Evolutionary conservation across 2,113 vertebrate species (phyloP).

Genomic region (Nothoprocta pentlandii): DNA sequence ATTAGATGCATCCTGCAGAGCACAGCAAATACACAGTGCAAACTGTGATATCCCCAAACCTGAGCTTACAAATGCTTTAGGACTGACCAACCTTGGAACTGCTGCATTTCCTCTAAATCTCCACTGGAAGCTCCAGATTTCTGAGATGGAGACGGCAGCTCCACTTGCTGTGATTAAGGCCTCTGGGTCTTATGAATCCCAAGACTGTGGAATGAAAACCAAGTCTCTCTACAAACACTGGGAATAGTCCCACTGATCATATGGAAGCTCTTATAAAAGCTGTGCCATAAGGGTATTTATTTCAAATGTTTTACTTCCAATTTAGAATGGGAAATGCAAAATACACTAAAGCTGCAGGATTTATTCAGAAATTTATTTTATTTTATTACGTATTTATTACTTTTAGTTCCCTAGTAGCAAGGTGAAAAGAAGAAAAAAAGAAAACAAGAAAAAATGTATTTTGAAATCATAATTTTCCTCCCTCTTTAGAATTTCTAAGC

Average conservation of each 20-base stretch:
- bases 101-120: accelerated
- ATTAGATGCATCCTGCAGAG: background rate
- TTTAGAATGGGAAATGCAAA: background rate
- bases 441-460: background rate
- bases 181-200: background rate
- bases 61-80: background rate
- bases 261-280: background rate
- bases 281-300: background rate
- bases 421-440: background rate
- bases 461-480: conserved; percentile 28
- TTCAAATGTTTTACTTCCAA: background rate
- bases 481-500: background rate
- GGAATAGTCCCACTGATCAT: accelerated
- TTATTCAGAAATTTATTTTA: background rate
- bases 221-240: too few species aligned
- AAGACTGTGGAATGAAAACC: background rate
- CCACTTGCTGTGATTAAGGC: background rate
- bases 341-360: background rate
- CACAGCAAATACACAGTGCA: background rate
- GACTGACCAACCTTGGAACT: background rate
- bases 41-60: background rate
- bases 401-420: background rate
- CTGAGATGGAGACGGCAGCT: background rate
- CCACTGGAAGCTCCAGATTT: background rate
- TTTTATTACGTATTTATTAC: background rate